These are phyloP conservation scores for Cheilosia vernalis DNA, from an alignment of 2,888 invertebrate species.

Conservation along the genomic window DNA sequence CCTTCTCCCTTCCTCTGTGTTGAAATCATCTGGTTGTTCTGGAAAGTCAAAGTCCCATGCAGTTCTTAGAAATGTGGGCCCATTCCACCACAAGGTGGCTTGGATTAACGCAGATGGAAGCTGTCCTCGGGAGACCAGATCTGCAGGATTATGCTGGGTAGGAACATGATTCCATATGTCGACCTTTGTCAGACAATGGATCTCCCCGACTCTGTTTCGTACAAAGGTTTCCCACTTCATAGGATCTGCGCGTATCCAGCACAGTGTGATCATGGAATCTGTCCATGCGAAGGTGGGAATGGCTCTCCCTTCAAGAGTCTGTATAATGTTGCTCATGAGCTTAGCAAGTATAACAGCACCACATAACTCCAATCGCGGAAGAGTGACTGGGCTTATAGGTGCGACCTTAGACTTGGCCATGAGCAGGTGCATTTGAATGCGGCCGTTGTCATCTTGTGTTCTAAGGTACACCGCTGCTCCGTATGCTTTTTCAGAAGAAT, in stretches of 20 bases:
- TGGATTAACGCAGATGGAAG: conserved; percentile 8
- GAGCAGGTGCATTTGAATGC: no score
- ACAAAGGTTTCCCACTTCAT: conserved; percentile 21
- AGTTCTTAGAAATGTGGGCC: conserved; percentile 3
- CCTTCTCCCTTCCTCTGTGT: background rate
- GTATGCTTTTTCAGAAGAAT: no score
- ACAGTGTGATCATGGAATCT: conserved; percentile 16
- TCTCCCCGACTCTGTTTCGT: conserved; percentile 19
- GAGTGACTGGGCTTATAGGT: no score
- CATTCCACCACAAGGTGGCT: conserved; percentile 18
- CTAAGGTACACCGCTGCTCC: no score
- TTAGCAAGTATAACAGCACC: no score
- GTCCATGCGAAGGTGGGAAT: conserved; percentile 20
- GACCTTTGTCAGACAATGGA: background rate
- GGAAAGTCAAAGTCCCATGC: no score
- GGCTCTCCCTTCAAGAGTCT: conserved; percentile 5
- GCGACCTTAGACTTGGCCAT: no score
- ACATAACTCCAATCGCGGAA: background rate
- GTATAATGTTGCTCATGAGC: background rate
- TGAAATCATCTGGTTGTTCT: background rate
- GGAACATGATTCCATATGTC: conserved; percentile 3
- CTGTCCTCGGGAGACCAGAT: conserved; percentile 8
- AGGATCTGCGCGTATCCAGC: conserved; percentile 12
- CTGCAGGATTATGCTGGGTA: conserved; percentile 7
- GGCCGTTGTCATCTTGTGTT: no score